Evolutionary conservation across 2,113 vertebrate genomes (phyloP).

Genomic region (Halcyon malimbica): DNA sequence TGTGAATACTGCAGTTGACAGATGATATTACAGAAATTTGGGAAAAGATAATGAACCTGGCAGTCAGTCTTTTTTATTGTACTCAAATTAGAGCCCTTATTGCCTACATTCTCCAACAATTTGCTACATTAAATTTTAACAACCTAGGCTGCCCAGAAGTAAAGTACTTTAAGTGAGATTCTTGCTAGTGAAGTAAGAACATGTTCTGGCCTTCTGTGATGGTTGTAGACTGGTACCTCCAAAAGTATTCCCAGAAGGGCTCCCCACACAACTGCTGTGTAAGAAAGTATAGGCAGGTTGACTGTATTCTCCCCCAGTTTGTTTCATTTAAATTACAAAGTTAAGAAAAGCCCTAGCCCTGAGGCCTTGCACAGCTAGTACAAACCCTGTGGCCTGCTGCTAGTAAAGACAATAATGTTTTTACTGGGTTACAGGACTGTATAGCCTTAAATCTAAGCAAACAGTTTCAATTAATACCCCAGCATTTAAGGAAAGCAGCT

Average conservation of each 20-base stretch:
- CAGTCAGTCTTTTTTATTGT: not conserved
- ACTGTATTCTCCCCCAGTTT: not conserved
- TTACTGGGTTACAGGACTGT: not conserved
- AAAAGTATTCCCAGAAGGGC: not conserved
- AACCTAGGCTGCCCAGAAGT: not conserved
- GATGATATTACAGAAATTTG: not conserved
- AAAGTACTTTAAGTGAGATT: not conserved
- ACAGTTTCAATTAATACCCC: not conserved
- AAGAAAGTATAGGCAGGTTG: not conserved
- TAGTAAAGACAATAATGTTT: not conserved
- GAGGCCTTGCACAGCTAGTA: not conserved
- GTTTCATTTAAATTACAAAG: not conserved
- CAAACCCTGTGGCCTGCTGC: not conserved
- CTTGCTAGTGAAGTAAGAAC: not conserved
- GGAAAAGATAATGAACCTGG: not conserved
- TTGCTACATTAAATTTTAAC: not conserved
- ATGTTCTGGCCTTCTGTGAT: rapidly evolving
- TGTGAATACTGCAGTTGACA: not conserved
- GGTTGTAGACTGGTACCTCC: not conserved
- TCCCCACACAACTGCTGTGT: not conserved
- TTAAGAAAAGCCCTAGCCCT: not conserved
- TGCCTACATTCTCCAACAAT: not conserved
- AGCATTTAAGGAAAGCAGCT: not conserved
- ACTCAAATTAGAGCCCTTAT: not conserved
- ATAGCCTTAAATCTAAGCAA: not conserved